Percentiles rank a stretch among this genome's conserved stretches.
phyloP scores from a whole-genome alignment of 2,888 invertebrate genomes.

The Cataglyphis altisquamis region DNA sequence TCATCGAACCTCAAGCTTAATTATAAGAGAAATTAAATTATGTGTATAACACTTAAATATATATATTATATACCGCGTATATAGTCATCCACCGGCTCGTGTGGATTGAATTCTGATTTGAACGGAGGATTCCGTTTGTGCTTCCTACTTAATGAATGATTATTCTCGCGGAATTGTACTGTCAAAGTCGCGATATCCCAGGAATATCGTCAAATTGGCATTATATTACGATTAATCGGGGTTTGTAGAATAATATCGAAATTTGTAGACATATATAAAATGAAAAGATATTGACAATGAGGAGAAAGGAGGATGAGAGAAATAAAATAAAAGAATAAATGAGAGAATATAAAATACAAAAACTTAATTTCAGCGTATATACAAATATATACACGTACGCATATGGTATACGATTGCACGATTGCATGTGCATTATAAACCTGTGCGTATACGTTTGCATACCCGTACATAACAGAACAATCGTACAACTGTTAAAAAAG shows the following conservation, averaged over 20 bases:
- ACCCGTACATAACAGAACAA: slow-evolving; percentile 59
- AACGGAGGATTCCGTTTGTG: slow-evolving; percentile 65
- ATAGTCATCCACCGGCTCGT: slow-evolving; percentile 47
- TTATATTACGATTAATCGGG: slow-evolving; percentile 34
- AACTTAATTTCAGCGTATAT: slow-evolving; percentile 70
- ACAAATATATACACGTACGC: slow-evolving; percentile 57
- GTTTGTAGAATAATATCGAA: slow-evolving; percentile 23
- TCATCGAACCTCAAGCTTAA: slow-evolving; percentile 57
- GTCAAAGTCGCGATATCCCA: not conserved
- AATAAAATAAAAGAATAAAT: too few relatives aligned
- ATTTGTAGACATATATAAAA: slow-evolving; percentile 8
- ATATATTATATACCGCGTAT: slow-evolving; percentile 44
- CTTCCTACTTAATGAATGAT: slow-evolving; percentile 71
- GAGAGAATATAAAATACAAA: slow-evolving; percentile 63
- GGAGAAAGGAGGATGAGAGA: slow-evolving; percentile 17
- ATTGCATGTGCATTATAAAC: slow-evolving; percentile 62
- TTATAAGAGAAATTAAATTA: slow-evolving; percentile 70
- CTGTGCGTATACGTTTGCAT: slow-evolving; percentile 53
- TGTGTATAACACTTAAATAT: slow-evolving; percentile 34
- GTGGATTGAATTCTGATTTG: slow-evolving; percentile 59
- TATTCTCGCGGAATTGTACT: slow-evolving; percentile 48
- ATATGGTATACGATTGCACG: slow-evolving; percentile 56
- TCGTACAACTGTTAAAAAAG: not conserved
- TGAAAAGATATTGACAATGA: not conserved
- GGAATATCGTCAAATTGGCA: slow-evolving; percentile 23